Conservation (phyloP, 2,888 invertebrate species). For the Leucoma salicis region DNA sequence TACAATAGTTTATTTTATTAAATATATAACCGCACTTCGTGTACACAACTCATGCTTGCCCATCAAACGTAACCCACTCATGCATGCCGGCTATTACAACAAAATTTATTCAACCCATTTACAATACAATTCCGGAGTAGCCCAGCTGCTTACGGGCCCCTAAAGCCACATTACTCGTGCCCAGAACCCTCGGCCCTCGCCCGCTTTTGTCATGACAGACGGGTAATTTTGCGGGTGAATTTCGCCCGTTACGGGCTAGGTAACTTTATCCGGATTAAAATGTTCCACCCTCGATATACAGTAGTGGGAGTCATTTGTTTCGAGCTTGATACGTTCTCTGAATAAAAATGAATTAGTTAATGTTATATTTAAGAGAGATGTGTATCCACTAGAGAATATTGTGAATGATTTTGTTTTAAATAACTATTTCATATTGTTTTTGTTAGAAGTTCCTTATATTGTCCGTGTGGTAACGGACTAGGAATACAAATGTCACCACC, state of each 20-base stretch:
- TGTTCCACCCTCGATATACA: slow-evolving; percentile 25
- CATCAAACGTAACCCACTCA: background rate
- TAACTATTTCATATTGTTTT: too few species aligned
- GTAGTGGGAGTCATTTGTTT: slow-evolving; percentile 17
- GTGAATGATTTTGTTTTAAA: too few species aligned
- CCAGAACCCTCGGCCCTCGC: slow-evolving; percentile 38
- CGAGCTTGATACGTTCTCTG: background rate
- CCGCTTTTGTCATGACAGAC: slow-evolving; percentile 45
- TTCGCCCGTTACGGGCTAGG: slow-evolving; percentile 33
- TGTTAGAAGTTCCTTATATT: too few species aligned
- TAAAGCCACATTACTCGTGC: slow-evolving; percentile 42
- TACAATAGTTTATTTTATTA: too few species aligned
- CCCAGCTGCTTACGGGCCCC: slow-evolving; percentile 36
- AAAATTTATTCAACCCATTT: slow-evolving; percentile 22
- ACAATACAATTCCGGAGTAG: slow-evolving; percentile 23
- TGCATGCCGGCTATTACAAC: slow-evolving; percentile 10
- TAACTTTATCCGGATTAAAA: slow-evolving; percentile 37
- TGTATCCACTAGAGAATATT: too few species aligned
- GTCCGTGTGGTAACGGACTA: too few species aligned
- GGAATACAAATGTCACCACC: too few species aligned
- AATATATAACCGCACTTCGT: background rate
- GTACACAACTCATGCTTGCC: background rate
- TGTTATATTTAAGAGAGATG: slow-evolving; percentile 5
- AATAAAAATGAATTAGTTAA: slow-evolving; percentile 13
- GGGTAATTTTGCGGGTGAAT: slow-evolving; percentile 37